Conservation (phyloP, 2,888 invertebrate genomes). For the Hirtodrosophila alboralis region DNA sequence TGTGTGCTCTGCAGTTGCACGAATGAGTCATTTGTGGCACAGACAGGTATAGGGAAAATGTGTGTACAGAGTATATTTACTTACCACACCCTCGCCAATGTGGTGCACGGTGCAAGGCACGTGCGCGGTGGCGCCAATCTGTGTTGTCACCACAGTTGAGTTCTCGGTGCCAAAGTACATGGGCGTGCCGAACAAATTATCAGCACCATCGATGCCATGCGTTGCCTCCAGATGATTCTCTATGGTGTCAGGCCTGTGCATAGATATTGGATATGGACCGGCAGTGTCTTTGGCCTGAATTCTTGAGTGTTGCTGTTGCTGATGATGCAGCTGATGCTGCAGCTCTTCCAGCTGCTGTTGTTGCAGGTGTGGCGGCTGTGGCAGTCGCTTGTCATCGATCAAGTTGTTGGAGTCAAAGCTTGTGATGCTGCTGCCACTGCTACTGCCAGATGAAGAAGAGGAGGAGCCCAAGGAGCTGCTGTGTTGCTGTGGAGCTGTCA, state of each 20-base stretch:
- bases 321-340: slow-evolving; percentile 43
- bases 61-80: slow-evolving; percentile 82
- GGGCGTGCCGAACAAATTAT: slow-evolving; percentile 85
- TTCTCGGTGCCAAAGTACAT: slow-evolving; percentile 93
- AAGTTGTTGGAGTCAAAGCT: slow-evolving; percentile 80
- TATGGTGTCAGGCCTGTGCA: slow-evolving; percentile 51
- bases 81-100: slow-evolving; percentile 94
- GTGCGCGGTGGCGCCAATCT: slow-evolving; percentile 92
- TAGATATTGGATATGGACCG: slow-evolving; percentile 63
- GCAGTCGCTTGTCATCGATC: slow-evolving; percentile 74
- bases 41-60: neutral
- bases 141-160: slow-evolving; percentile 91
- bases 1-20: slow-evolving; percentile 3
- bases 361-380: slow-evolving; percentile 44
- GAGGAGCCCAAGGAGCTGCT: neutral
- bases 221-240: slow-evolving; percentile 67
- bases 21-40: slow-evolving; percentile 25
- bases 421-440: slow-evolving; percentile 76
- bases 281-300: slow-evolving; percentile 79
- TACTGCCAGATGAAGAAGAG: slow-evolving; percentile 10
- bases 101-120: slow-evolving; percentile 93
- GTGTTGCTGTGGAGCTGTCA: slow-evolving; percentile 40
- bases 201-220: slow-evolving; percentile 73
- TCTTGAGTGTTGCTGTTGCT: slow-evolving; percentile 65
- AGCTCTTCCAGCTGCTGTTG: slow-evolving; percentile 41